phyloP scores from a whole-genome alignment of 2,797 vertebrate genomes.

The Siniperca obscura region DNA sequence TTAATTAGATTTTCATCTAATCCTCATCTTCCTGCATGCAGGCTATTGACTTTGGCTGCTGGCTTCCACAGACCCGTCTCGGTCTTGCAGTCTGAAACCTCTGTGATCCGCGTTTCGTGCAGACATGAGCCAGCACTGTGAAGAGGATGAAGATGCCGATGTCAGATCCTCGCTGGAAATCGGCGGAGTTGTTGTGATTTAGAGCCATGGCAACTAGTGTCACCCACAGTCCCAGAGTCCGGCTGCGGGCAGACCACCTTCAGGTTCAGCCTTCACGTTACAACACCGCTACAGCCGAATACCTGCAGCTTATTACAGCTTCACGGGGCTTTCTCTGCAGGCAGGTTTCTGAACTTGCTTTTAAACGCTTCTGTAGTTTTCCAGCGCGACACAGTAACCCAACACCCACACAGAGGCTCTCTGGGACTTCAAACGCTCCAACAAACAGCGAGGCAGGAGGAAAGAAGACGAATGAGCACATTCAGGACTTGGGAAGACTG shows the following conservation, averaged over 20 bases:
- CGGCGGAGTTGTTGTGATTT: slow-evolving; percentile 35
- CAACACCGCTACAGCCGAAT: neutral
- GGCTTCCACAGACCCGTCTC: no score
- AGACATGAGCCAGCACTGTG: neutral
- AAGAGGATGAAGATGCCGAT: neutral
- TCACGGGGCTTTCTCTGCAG: accelerated
- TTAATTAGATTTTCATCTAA: neutral
- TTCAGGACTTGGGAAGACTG: neutral
- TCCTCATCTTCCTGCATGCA: neutral
- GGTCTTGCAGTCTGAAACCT: neutral
- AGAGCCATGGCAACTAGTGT: slow-evolving; percentile 65
- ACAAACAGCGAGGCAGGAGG: neutral
- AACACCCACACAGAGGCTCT: neutral
- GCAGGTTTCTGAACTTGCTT: neutral
- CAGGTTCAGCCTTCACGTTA: neutral
- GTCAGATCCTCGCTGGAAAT: slow-evolving; percentile 4
- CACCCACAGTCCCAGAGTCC: neutral
- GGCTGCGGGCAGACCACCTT: no score
- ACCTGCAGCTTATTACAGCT: neutral
- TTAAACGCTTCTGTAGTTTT: neutral
- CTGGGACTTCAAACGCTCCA: neutral
- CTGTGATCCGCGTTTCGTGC: neutral
- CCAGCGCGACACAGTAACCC: neutral
- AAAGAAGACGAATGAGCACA: neutral
- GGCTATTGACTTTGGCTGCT: neutral